Conservation (phyloP, 2,888 invertebrate genomes). For the Sympetrum striolatum region DNA sequence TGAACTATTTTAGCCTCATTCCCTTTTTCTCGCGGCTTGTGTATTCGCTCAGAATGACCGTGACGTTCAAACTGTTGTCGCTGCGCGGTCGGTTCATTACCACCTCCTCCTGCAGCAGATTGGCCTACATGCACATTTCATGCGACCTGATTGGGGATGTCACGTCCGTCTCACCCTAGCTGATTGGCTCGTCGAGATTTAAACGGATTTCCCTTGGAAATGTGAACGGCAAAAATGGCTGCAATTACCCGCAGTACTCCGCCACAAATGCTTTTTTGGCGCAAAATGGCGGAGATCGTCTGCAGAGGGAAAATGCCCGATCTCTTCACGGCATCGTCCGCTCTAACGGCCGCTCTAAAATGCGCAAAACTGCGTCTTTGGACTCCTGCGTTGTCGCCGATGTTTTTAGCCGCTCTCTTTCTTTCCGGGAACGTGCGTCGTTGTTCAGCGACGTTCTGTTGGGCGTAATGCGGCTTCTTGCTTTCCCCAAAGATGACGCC, state of each 20-base stretch:
- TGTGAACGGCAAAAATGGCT: neutral
- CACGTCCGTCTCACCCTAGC: neutral
- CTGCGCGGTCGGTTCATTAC: neutral
- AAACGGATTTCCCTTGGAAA: conserved; percentile 4
- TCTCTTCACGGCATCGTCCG: neutral
- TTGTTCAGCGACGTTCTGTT: no score
- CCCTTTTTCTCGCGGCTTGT: neutral
- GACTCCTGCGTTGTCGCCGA: neutral
- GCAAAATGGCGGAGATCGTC: neutral
- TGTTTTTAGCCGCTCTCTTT: neutral
- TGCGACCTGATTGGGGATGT: conserved; percentile 12
- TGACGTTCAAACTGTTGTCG: neutral
- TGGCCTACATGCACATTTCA: conserved; percentile 27
- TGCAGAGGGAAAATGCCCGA: neutral
- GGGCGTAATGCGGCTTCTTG: no score
- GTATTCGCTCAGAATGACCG: neutral
- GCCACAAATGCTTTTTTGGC: neutral
- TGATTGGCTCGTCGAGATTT: neutral
- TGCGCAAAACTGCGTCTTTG: neutral
- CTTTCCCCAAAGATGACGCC: no score
- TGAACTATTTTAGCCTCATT: neutral
- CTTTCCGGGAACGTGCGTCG: no score
- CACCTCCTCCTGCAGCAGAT: neutral
- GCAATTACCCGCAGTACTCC: neutral
- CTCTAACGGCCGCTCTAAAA: neutral